Base-by-base conservation (phyloP, 2,888 invertebrate species). In the Caradrina clavipalpis region DNA sequence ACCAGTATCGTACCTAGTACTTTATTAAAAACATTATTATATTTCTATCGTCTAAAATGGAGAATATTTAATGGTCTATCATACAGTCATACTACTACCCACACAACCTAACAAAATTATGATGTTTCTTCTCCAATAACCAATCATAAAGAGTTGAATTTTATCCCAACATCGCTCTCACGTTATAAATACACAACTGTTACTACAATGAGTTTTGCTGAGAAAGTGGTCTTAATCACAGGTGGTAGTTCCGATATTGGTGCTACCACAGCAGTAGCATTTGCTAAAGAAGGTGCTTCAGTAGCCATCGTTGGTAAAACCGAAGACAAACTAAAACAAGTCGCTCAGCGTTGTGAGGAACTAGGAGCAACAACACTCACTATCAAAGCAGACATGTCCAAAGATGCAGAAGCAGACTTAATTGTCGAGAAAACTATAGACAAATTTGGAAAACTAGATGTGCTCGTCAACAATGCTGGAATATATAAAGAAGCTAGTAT, bases 221-320 rank as follows among this genome's bases (percentile, higher is more conserved):
- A 85, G 19, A 92, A 90, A 87, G 89, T 90, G 0, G 89, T 90
- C 3, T 64, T 92, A 8, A 82, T 92, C 10, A 89, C 89, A 5
- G 92, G 90, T 4, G 88, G 85, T 3, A 89, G 89, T 65, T 85
- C 89, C 0, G 90, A 90, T 1, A 90, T 92, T 2, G 91, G 92
- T 7, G 91, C 90, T 1, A 72, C 88, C 0, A 86, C 87, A 11
- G 90, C 90, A 0, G 64, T 88, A 3, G 22, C 67, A 3, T 90
- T 92, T 51, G 84, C 88, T 21, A 88, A 84, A 65, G 86, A 91
- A 73, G 86, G 88, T 4, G 92, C 90, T 5, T 45, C 83, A 26
- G 81, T 92, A 4, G 87, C 78, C 0, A 78, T 91, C 17, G 86
- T 90, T 2, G 90, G 85, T 22, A 86, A 89, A 75, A 90, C 91